Base-by-base conservation (phyloP, 2,888 invertebrate genomes). In the Oxytorus armatus region DNA sequence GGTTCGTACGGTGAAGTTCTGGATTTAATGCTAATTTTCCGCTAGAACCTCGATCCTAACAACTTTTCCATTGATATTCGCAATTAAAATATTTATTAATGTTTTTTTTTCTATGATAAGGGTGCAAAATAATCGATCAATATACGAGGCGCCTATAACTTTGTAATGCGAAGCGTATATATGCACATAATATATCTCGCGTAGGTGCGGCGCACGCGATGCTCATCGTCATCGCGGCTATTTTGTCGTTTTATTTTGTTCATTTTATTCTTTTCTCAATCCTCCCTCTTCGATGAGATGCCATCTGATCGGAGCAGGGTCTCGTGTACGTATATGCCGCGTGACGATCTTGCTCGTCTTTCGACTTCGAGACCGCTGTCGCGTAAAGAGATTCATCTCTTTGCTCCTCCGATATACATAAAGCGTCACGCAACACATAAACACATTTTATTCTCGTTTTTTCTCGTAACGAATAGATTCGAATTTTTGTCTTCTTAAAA, bases 321-420 rank as follows among this genome's bases (percentile, higher is more conserved):
- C 44, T 11, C 25, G 29, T 44, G 25, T n/a, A n/a, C n/a, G 8
- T n/a, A 42, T 47, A 18, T 10, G 61, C 39, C 44, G 55, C 18
- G 25, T 21, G n/a, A 44, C n/a, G 47, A 57, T 65, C 36, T 36
- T 8, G 4, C 4, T 8, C 36, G 42, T 66, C 65, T n/a, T n/a
- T 65, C 74, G 65, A 74, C 21, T 53, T 14, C 57, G 74, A 65
- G 44, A n/a, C 63, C 18, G 11, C 33, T 42, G 70, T 51, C 65
- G 47, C 55, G 69, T 16, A 55, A 44, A 47, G 74, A 55, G 65
- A 73, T 65, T 66, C 65, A 16, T 74, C 55, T 53, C 74, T 70
- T 44, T 47, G 47, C 57, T 63, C 29, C 49, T 23, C 33, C 11
- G 49, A 49, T n/a, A 65, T 36, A 47, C 42, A 11, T 47, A 51